Base-by-base conservation (phyloP, 2,113 vertebrate species). In the Chitala chitala region DNA sequence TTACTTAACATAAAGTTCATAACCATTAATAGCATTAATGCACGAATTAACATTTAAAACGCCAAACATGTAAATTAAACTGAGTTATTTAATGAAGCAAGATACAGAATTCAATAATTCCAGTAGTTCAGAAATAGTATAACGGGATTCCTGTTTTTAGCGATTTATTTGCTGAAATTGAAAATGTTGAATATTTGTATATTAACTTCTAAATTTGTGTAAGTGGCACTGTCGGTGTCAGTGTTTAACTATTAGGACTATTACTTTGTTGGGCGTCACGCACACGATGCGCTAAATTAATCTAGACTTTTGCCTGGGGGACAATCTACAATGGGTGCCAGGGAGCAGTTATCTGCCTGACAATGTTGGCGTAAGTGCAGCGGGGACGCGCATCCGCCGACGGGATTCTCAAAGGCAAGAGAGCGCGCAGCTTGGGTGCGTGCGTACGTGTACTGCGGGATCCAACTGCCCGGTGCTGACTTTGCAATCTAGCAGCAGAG, bases 401-500 rank as follows among this genome's bases (percentile, higher is more conserved):
- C 5, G 90, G 84, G 90, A 89, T 90, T 86, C 84, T 85, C 81
- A 83, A 85, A 89, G 89, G 87, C 86, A 73, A 85, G 79, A 79
- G 86, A 89, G 90, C 90, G 87, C 85, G 83, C 88, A 84, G 85
- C 79, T 85, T 88, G 85, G 80, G 85, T 89, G 86, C 90, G 83
- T 89, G 86, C 83, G n/a, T n/a, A n/a, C n/a, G n/a, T n/a, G n/a
- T n/a, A n/a, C n/a, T n/a, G n/a, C n/a, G n/a, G n/a, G n/a, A n/a
- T n/a, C n/a, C n/a, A n/a, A n/a, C n/a, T n/a, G n/a, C n/a, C n/a
- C n/a, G n/a, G n/a, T n/a, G n/a, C n/a, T n/a, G n/a, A n/a, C n/a
- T n/a, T n/a, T n/a, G n/a, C n/a, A n/a, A n/a, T n/a, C n/a, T n/a
- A n/a, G n/a, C n/a, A n/a, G n/a, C n/a, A n/a, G n/a, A n/a, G n/a